Conservation (phyloP, 1,140 invertebrate genomes). For the Papilio glaucus region DNA sequence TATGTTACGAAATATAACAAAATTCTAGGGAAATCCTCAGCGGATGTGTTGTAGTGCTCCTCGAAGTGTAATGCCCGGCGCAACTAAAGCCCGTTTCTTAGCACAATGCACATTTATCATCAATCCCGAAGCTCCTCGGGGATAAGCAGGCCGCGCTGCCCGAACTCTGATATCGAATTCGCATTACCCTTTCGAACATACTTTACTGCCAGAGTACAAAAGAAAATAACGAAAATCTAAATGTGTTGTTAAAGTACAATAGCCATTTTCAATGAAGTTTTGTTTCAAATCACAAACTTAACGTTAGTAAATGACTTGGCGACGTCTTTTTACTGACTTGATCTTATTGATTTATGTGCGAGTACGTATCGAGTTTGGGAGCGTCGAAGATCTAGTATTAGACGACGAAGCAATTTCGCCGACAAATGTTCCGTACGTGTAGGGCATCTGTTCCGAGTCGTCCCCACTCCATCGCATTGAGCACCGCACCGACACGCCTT, state of each 20-base stretch:
- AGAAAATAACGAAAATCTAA: neutral
- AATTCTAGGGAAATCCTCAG: too few relatives aligned
- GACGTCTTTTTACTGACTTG: neutral
- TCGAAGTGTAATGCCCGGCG: too few relatives aligned
- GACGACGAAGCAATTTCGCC: conserved; percentile 25
- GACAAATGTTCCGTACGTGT: conserved; percentile 30
- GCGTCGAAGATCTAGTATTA: neutral
- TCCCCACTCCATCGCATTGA: neutral
- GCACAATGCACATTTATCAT: conserved; percentile 21
- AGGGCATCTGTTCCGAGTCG: neutral
- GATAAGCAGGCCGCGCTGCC: conserved; percentile 15
- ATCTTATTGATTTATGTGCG: conserved; percentile 5
- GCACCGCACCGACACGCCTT: neutral
- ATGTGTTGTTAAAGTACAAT: neutral
- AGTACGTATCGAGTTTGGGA: neutral
- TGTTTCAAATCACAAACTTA: too few relatives aligned
- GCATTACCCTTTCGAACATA: conserved; percentile 25
- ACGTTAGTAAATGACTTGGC: too few relatives aligned
- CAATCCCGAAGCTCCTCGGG: neutral
- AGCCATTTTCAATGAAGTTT: too few relatives aligned
- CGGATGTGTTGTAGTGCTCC: too few relatives aligned
- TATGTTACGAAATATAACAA: too few relatives aligned
- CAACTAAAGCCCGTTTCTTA: too few relatives aligned
- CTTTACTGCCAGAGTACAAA: neutral
- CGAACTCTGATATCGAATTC: neutral